Conservation (phyloP, 2,888 invertebrate species). For the Epinotia brunnichana region DNA sequence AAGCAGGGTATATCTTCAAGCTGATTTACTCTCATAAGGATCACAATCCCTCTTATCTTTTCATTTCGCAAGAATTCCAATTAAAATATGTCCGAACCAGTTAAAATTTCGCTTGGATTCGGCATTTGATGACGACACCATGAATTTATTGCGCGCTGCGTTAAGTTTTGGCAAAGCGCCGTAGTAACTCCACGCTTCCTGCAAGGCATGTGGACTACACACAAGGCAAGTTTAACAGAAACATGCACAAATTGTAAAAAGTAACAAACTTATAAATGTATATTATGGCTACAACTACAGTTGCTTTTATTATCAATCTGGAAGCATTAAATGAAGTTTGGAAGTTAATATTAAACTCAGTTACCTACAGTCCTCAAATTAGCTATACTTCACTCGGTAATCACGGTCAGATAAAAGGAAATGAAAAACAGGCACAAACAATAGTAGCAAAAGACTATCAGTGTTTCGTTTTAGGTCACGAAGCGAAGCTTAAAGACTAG, state of each 20-base stretch:
- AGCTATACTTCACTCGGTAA: background rate
- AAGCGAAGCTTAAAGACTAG: no score
- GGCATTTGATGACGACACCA: constrained; percentile 35
- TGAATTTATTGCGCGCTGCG: constrained; percentile 39
- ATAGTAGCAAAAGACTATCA: no score
- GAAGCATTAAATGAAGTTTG: background rate
- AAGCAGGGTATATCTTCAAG: background rate
- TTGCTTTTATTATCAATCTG: constrained; percentile 9
- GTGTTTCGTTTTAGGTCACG: no score
- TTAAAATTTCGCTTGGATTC: constrained; percentile 27
- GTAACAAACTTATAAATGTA: background rate
- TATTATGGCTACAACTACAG: background rate
- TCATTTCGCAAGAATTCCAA: constrained; percentile 23
- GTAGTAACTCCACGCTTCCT: constrained; percentile 29
- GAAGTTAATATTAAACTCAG: background rate
- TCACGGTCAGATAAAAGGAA: no score
- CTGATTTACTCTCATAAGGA: background rate
- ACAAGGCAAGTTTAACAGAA: constrained; percentile 33
- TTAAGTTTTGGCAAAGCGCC: constrained; percentile 38
- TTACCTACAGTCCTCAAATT: background rate
- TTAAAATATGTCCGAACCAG: constrained; percentile 26
- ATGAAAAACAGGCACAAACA: no score
- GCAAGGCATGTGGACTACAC: constrained; percentile 1
- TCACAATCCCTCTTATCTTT: background rate
- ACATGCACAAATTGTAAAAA: constrained; percentile 25